A percentile compares a stretch with the other conserved stretches of the same genome.
Evolutionary conservation across 1,140 invertebrate species (phyloP).

Genomic region (Ladona fulva): DNA sequence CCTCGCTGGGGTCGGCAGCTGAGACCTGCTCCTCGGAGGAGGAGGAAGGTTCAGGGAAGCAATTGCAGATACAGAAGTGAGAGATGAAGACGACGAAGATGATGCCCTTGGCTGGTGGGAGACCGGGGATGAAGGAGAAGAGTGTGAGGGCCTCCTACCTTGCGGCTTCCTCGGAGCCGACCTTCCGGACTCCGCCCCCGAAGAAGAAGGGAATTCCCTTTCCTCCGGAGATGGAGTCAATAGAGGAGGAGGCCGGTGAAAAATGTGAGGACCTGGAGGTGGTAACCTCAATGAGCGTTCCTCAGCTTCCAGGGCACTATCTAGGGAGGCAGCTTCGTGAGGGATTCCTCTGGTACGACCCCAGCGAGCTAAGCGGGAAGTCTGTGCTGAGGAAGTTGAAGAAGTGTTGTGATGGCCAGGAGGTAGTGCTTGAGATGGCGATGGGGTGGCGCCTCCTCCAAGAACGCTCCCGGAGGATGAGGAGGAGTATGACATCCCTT

Average conservation of each 20-base stretch:
- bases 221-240: not conserved
- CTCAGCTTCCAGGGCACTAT: not conserved
- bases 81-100: not conserved
- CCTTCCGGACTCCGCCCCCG: not conserved
- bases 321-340: not conserved
- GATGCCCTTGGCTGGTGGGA: not conserved
- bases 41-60: not conserved
- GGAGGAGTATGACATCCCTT: not conserved
- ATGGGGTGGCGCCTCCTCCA: not conserved
- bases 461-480: not conserved
- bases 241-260: not conserved
- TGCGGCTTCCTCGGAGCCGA: not conserved
- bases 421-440: constrained; percentile 11
- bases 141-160: not conserved
- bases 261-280: constrained; percentile 15
- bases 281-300: not conserved
- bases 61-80: not conserved
- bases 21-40: not conserved
- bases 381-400: not conserved
- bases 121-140: not conserved
- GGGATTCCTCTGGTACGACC: not conserved
- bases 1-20: not conserved
- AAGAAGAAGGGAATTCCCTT: not conserved
- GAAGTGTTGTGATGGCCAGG: not conserved
- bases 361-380: not conserved